A percentile compares a stretch with the other conserved stretches of the same genome.
phyloP scores from a whole-genome alignment of 2,113 vertebrate species.

The Erinaceus europaeus region DNA sequence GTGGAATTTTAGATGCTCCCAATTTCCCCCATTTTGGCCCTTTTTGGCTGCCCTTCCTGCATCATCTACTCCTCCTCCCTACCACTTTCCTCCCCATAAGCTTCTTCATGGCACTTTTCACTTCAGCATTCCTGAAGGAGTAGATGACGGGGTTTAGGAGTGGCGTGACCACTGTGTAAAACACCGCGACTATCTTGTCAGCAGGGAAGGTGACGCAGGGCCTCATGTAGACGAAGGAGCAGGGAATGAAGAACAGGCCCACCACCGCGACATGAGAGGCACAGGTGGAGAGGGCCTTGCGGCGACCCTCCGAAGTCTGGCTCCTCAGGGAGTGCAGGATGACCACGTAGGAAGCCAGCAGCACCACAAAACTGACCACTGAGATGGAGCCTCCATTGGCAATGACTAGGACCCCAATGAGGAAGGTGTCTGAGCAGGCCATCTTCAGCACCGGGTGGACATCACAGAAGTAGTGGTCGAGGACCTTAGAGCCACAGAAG shows the following conservation, averaged over 20 bases:
- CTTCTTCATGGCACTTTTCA: slow-evolving; percentile 31
- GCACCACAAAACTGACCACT: slow-evolving; percentile 53
- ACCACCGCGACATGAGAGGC: slow-evolving; percentile 22
- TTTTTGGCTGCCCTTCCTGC: background rate
- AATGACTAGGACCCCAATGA: background rate
- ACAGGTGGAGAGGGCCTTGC: slow-evolving; percentile 68
- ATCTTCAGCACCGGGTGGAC: slow-evolving; percentile 65
- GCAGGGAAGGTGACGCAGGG: slow-evolving; percentile 43
- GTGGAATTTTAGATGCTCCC: background rate
- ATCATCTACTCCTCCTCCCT: slow-evolving; percentile 2
- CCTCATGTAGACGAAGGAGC: slow-evolving; percentile 59
- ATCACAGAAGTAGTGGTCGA: slow-evolving; percentile 76
- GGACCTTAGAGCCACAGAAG: slow-evolving; percentile 68
- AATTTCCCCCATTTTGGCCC: background rate
- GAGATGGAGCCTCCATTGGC: slow-evolving; percentile 56
- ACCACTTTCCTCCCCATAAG: background rate
- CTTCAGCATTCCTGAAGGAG: slow-evolving; percentile 59
- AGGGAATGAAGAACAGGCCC: slow-evolving; percentile 56
- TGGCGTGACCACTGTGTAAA: slow-evolving; percentile 51
- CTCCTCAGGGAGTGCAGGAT: slow-evolving; percentile 66
- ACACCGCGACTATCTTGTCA: slow-evolving; percentile 51
- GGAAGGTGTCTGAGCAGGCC: slow-evolving; percentile 49
- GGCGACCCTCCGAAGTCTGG: accelerated
- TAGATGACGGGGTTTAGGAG: slow-evolving; percentile 61
- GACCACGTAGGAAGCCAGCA: slow-evolving; percentile 34